phyloP scores from a whole-genome alignment of 64 coral and sea anemone species.

The Dendrophyllia cribrosa region DNA sequence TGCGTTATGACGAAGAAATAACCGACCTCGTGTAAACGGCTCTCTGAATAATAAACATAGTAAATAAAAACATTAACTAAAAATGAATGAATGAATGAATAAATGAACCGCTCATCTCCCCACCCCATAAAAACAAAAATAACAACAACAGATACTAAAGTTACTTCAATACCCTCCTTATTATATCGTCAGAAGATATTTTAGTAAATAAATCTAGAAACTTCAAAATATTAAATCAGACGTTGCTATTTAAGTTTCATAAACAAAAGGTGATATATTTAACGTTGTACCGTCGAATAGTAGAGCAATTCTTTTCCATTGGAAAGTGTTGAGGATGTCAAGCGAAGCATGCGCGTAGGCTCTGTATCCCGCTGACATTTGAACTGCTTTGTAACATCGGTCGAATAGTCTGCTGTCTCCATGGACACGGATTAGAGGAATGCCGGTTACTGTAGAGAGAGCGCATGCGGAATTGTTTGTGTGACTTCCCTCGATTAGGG shows the following conservation, averaged over 20 bases:
- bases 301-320: slow-evolving; percentile 18
- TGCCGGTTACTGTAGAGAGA: slow-evolving; percentile 17
- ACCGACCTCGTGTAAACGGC: neutral
- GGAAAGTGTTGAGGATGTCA: slow-evolving; percentile 9
- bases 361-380: slow-evolving; percentile 15
- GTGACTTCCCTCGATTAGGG: slow-evolving; percentile 7
- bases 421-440: slow-evolving; percentile 62
- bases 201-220: too few species aligned
- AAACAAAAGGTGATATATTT: neutral
- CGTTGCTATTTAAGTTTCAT: neutral
- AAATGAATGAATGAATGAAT: too few species aligned
- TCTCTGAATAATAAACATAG: too few species aligned
- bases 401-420: neutral
- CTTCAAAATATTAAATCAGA: too few species aligned
- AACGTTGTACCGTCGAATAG: slow-evolving; percentile 46
- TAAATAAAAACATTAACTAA: too few species aligned
- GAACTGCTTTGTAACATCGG: neutral
- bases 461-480: neutral
- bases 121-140: too few species aligned
- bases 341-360: slow-evolving; percentile 36
- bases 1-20: neutral
- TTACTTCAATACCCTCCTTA: neutral
- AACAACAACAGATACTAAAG: neutral
- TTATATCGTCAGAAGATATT: too few species aligned
- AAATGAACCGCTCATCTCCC: too few species aligned